Base-by-base conservation (phyloP, 2,888 invertebrate genomes). In the Psylliodes chrysocephalus region DNA sequence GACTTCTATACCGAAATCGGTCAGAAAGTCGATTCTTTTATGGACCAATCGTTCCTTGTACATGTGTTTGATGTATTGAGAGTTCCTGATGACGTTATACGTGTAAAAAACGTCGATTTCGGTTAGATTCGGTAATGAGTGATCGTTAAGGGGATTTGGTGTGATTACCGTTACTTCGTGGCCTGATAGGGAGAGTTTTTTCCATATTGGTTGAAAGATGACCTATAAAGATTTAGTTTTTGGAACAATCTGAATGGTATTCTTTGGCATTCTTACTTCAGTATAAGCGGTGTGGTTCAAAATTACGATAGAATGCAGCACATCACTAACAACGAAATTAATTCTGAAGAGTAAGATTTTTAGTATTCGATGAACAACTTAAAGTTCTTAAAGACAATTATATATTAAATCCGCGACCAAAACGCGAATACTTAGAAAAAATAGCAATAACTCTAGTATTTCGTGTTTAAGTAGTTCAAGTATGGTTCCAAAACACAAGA, bases 401-500 rank as follows among this genome's bases (percentile, higher is more conserved):
- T 81, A 87, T 92, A 52, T 82, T 90, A 15, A 98, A 99, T 83
- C 92, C 96, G 5, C 88, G 96, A 65, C 98, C 99, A 1, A 95
- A 95, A 78, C 91, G 96, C 51, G 96, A 96, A 73, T 98, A 98
- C 78, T 90, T 98, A 73, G 91, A 92, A 54, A 89, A 91, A 79
- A 94, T 99, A 74, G 96, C 96, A 1, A 89, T 92, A 15, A 86
- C 86, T 64, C 86, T 91, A 42, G 90, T 90, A 55, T 89, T 91
- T 73, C 91, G 91, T 60, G 90, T 91, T 40, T 85, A 94, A 61
- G 93, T 94, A 1, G 92, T 93, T 2, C 91, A 96, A 85, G 97
- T 96, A 4, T 97, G 97, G 96, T 97, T 97, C 81, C 97, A 97
- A 84, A 97, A 97, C 81, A 94, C 94, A 70, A 87, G 96, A 69